Base-by-base conservation (phyloP, 2,888 invertebrate genomes). In the Rotaria macrura region DNA sequence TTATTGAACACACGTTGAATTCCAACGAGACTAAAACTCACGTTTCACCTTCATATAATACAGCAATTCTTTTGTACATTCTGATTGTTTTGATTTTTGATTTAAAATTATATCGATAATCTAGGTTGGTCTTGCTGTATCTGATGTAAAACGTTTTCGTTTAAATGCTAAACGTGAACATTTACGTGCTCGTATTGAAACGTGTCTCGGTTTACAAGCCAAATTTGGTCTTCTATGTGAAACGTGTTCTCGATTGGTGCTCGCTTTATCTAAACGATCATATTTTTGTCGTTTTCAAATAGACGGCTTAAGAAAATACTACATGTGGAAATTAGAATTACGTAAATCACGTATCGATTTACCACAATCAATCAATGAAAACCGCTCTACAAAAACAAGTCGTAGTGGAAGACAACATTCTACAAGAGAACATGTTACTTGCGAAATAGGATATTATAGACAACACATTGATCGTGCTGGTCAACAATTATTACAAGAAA, bases 91-190 rank as follows among this genome's bases (percentile, higher is more conserved):
- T 14, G 10, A 49, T 14, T 14, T 7, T 43, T 40, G 10, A 38
- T 23, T 5, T 7, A 23, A 38, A n/a, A 17, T 74, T 7, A 25
- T 79, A 38, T 79, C n/a, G n/a, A n/a, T 43, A 7, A 17, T n/a
- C 43, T 43, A 79, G 79, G 79, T 79, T 25, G 79, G 79, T 79
- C 25, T 79, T 10, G 79, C 43, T 2, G 79, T 79, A 14, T 25
- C 40, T 0, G 79, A 79, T 79, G 79, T 79, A 79, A 79, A 79
- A 79, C 25, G 79, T 23, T 79, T 79, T 43, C 43, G 79, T 79
- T 43, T 79, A n/a, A 79, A 79, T 79, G 79, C 79, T 43, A 79
- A 79, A 79, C 79, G 79, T 79, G 79, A 79, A 79, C 79, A 79
- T 79, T 43, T 43, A 79, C 79, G 79, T 79, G 40, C 79, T 43